These are phyloP conservation scores for Eudyptes chrysolophus DNA, from an alignment of 2,113 vertebrate genomes.

Conservation along the genomic window DNA sequence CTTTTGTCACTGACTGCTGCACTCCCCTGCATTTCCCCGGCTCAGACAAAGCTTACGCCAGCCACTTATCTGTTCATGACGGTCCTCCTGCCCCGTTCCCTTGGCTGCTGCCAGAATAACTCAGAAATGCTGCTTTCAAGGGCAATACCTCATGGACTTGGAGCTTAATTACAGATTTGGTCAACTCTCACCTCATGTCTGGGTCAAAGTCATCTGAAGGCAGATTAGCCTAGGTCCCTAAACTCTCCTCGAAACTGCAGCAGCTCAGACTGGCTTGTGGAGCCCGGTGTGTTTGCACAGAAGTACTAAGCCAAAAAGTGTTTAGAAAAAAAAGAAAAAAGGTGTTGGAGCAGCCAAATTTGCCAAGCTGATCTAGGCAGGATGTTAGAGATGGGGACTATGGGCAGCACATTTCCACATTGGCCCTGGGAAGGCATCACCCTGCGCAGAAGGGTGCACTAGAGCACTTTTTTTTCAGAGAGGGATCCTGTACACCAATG, in stretches of 20 bases:
- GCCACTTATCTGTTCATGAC: neutral
- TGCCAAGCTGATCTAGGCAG: neutral
- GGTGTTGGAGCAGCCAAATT: neutral
- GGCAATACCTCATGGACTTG: neutral
- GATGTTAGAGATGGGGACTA: neutral
- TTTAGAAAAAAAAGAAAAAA: neutral
- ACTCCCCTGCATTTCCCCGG: neutral
- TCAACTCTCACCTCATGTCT: neutral
- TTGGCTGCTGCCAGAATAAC: neutral
- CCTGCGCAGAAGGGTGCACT: neutral
- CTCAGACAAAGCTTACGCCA: neutral
- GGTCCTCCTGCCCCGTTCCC: neutral
- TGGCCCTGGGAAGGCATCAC: neutral
- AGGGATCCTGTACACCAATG: neutral
- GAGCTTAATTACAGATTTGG: neutral
- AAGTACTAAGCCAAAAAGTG: neutral
- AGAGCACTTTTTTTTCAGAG: neutral
- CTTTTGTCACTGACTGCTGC: neutral
- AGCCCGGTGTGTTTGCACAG: fast-evolving
- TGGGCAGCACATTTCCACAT: fast-evolving
- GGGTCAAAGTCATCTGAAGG: neutral
- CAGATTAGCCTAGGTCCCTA: neutral
- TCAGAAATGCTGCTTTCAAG: neutral
- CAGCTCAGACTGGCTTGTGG: neutral
- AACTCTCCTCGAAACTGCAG: neutral